Conservation (phyloP, 64 coral and sea anemone species). For the Platygyra sinensis region DNA sequence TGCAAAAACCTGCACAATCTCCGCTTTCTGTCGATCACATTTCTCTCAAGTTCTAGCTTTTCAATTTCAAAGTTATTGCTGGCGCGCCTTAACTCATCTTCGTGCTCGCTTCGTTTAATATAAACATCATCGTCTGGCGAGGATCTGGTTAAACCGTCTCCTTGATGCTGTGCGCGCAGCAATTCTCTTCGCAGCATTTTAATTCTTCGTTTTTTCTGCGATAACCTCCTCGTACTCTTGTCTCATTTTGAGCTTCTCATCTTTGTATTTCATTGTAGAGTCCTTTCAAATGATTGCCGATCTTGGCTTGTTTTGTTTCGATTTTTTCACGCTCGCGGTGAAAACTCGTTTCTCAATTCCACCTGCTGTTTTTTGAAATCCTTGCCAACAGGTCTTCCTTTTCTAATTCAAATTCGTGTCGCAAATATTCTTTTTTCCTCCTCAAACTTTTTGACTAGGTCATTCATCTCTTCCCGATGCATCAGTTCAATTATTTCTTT, state of each 20-base stretch:
- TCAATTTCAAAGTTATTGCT: slow-evolving; percentile 32
- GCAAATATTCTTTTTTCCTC: slow-evolving; percentile 61
- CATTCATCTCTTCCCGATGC: slow-evolving; percentile 55
- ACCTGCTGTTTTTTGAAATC: slow-evolving; percentile 66
- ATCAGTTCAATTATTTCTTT: slow-evolving; percentile 71
- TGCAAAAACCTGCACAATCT: slow-evolving; percentile 51
- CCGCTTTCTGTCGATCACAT: slow-evolving; percentile 68
- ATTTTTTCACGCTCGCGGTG: not conserved
- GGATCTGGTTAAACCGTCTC: slow-evolving; percentile 14
- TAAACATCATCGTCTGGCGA: slow-evolving; percentile 30
- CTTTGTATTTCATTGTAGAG: slow-evolving; percentile 34
- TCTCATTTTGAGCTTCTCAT: slow-evolving; percentile 53
- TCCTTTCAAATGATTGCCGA: not conserved
- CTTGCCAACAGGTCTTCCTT: slow-evolving; percentile 45
- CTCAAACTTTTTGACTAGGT: slow-evolving; percentile 32
- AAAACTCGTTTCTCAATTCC: slow-evolving; percentile 37
- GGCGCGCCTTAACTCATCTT: slow-evolving; percentile 24
- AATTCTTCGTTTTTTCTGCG: slow-evolving; percentile 57
- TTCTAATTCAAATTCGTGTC: slow-evolving; percentile 55
- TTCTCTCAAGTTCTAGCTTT: slow-evolving; percentile 57
- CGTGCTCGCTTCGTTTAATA: slow-evolving; percentile 26
- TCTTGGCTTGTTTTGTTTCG: not conserved
- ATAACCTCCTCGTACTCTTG: slow-evolving; percentile 50
- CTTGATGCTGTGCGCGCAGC: slow-evolving; percentile 1
- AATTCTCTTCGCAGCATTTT: slow-evolving; percentile 41